phyloP scores from a whole-genome alignment of 2,888 invertebrate species.

The Phyllotreta striolata region DNA sequence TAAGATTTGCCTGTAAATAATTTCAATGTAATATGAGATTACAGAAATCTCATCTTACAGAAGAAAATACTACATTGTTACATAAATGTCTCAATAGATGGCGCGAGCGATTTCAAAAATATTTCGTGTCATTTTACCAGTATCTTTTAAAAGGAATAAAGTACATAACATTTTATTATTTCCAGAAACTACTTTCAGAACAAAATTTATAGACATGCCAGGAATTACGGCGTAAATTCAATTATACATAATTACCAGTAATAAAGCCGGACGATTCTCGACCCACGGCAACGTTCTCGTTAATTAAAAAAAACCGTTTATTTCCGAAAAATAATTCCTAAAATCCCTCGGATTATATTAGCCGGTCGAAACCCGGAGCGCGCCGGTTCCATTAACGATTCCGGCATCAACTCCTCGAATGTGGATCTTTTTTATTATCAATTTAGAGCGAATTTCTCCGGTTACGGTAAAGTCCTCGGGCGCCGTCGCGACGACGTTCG shows the following conservation, averaged over 20 bases:
- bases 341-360: too few species aligned
- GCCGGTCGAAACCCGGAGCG: neutral
- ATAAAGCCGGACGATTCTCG: neutral
- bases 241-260: constrained; percentile 5
- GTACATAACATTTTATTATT: constrained; percentile 5
- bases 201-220: constrained; percentile 6
- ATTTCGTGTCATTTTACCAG: too few species aligned
- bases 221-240: constrained; percentile 1
- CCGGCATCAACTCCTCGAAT: constrained; percentile 1
- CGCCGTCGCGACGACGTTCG: constrained; percentile 26
- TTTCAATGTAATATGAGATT: too few species aligned
- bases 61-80: too few species aligned
- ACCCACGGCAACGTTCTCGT: constrained; percentile 3
- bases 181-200: constrained; percentile 2
- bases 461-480: constrained; percentile 9
- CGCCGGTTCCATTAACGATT: neutral
- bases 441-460: neutral
- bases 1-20: too few species aligned
- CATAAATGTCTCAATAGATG: too few species aligned
- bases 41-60: too few species aligned
- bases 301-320: neutral
- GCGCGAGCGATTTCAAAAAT: too few species aligned
- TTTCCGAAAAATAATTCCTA: too few species aligned
- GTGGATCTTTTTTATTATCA: too few species aligned
- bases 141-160: neutral